phyloP scores from a whole-genome alignment of 2,113 vertebrate genomes.

The Anser cygnoides region DNA sequence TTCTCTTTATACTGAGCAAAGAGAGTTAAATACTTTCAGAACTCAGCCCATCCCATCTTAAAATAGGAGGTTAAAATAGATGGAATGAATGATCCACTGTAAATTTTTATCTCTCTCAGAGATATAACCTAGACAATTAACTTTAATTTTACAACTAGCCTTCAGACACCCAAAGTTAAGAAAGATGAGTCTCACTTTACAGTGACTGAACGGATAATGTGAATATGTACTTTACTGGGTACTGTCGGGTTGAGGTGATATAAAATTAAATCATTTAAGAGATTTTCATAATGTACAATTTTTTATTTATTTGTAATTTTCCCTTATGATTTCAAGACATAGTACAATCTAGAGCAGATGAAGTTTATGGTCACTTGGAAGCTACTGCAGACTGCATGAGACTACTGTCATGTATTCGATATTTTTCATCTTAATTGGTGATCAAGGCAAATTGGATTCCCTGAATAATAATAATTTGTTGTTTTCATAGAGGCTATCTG shows the following conservation, averaged over 20 bases:
- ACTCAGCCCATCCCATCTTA: neutral
- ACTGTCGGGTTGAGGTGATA: neutral
- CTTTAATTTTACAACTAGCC: neutral
- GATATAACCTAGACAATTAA: neutral
- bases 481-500: neutral
- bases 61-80: neutral
- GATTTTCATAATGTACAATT: neutral
- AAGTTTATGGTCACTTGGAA: neutral
- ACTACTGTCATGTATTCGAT: neutral
- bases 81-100: neutral
- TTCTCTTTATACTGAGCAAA: neutral
- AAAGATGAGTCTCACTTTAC: neutral
- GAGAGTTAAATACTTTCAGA: neutral
- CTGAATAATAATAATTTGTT: neutral
- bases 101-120: neutral
- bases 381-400: neutral
- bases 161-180: neutral
- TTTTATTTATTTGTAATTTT: neutral
- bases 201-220: neutral
- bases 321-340: neutral
- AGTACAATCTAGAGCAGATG: neutral
- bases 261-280: neutral
- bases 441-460: neutral
- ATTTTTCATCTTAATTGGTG: neutral
- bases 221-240: neutral